Percentiles rank a stretch among this genome's conserved stretches.
phyloP scores from a whole-genome alignment of 2,113 vertebrate genomes.

The Tringa solitaria region DNA sequence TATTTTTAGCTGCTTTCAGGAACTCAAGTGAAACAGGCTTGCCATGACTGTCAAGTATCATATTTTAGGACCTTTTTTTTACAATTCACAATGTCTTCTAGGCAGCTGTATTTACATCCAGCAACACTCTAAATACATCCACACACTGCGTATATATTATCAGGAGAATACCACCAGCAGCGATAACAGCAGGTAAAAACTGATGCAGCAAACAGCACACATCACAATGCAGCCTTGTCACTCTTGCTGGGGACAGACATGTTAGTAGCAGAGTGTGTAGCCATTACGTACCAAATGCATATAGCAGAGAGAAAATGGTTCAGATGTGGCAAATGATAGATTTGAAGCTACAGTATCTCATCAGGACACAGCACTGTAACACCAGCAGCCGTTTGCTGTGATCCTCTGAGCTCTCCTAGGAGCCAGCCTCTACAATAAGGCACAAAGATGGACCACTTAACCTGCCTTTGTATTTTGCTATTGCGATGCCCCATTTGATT shows the following conservation, averaged over 20 bases:
- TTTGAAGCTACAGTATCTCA: neutral
- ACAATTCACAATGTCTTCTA: neutral
- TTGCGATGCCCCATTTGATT: neutral
- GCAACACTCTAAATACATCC: neutral
- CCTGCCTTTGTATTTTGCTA: neutral
- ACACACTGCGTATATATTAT: neutral
- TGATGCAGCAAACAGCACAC: neutral
- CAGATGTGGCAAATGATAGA: neutral
- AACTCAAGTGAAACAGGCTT: neutral
- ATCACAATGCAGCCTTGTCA: neutral
- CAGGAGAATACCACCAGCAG: neutral
- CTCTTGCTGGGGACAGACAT: neutral
- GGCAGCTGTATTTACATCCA: neutral
- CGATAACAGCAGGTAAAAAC: neutral
- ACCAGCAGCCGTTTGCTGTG: neutral
- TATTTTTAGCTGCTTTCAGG: conserved; percentile 50
- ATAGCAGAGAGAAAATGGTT: neutral
- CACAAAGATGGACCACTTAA: neutral
- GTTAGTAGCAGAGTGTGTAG: neutral
- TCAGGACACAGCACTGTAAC: neutral
- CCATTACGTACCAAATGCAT: neutral
- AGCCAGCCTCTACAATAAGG: neutral
- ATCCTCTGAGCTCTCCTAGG: neutral
- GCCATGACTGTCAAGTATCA: neutral
- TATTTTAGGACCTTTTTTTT: neutral